A percentile compares a stretch with the other conserved stretches of the same genome.
These are phyloP conservation scores for Rousettus madagascariensis DNA, from an alignment of 2,797 vertebrate species.

Conservation along the genomic window DNA sequence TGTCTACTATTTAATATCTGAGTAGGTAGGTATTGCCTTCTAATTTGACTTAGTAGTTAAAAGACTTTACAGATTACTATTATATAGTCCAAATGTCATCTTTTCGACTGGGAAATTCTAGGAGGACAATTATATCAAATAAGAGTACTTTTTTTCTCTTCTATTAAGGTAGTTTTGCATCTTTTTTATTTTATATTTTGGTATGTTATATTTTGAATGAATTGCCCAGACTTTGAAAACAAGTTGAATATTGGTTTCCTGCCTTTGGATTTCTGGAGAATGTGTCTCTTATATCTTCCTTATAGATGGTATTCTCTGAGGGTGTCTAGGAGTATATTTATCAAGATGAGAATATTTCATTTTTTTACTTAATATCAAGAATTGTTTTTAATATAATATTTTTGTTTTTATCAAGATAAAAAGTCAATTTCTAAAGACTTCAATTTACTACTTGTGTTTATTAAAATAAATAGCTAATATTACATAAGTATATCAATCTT, in stretches of 20 bases:
- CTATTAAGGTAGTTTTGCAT: background rate
- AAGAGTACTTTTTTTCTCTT: background rate
- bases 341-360: background rate
- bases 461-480: background rate
- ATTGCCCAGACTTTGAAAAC: background rate
- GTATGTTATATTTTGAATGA: background rate
- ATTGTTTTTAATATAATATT: background rate
- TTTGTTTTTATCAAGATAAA: background rate
- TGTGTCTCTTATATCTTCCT: background rate
- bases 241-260: background rate
- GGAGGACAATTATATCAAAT: background rate
- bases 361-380: background rate
- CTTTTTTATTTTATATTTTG: conserved; percentile 8
- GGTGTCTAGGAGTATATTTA: background rate
- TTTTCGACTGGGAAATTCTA: background rate
- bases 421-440: background rate
- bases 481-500: background rate
- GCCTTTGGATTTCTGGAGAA: background rate
- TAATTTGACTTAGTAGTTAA: background rate
- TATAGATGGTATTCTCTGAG: background rate
- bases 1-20: background rate
- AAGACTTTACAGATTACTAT: background rate
- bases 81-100: background rate
- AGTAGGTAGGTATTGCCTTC: background rate
- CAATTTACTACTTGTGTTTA: background rate